phyloP scores from a whole-genome alignment of 2,888 invertebrate genomes.

The Busseola fusca region DNA sequence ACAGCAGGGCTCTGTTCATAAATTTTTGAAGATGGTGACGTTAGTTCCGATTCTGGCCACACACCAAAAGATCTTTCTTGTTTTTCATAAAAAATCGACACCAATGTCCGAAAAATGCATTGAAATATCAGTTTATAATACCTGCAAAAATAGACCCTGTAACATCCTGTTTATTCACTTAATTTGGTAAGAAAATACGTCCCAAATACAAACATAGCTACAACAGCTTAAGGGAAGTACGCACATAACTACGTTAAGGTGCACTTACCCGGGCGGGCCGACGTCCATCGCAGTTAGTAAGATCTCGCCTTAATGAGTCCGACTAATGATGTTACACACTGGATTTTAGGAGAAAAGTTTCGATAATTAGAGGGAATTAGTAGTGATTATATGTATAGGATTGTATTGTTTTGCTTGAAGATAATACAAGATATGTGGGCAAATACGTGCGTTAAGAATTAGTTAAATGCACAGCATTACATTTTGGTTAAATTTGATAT shows the following conservation, averaged over 20 bases:
- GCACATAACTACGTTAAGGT: conserved; percentile 60
- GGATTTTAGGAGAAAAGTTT: conserved; percentile 50
- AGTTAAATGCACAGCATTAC: too few relatives aligned
- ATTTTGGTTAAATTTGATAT: too few relatives aligned
- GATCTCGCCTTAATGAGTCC: conserved; percentile 57
- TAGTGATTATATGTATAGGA: conserved; percentile 3
- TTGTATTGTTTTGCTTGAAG: conserved; percentile 9
- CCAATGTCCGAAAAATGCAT: background rate
- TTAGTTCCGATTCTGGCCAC: background rate
- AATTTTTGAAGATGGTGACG: background rate
- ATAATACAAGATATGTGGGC: too few relatives aligned
- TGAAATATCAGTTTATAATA: background rate
- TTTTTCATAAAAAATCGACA: background rate
- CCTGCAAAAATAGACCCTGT: background rate
- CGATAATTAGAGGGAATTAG: conserved; percentile 44
- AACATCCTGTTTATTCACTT: background rate
- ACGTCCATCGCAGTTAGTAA: conserved; percentile 58
- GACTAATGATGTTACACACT: conserved; percentile 58
- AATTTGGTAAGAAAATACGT: conserved; percentile 14
- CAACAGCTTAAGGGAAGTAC: conserved; percentile 47
- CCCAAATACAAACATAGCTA: conserved; percentile 17
- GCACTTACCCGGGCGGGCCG: conserved; percentile 48
- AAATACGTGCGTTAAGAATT: too few relatives aligned
- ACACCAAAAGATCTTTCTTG: background rate
- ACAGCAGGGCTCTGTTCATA: background rate